These are phyloP conservation scores for Zapornia atra DNA, from an alignment of 2,113 vertebrate species.

Conservation along the genomic window DNA sequence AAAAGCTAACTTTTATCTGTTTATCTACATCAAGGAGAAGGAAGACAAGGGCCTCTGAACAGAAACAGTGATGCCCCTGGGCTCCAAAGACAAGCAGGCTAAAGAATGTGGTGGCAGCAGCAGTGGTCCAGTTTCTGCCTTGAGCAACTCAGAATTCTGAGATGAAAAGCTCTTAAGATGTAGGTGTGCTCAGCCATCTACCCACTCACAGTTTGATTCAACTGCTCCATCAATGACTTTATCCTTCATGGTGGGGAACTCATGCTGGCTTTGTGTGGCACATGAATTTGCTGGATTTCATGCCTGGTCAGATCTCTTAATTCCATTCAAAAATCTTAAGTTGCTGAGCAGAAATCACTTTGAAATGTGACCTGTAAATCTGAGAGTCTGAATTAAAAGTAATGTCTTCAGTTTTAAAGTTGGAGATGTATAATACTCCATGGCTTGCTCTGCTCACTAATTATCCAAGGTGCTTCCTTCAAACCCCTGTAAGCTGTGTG, in stretches of 20 bases:
- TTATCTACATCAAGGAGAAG: neutral
- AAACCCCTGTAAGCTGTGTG: neutral
- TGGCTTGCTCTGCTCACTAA: neutral
- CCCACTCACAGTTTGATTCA: neutral
- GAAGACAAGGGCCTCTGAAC: neutral
- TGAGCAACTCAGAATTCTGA: neutral
- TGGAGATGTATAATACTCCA: rapidly evolving
- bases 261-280: neutral
- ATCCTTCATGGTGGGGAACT: neutral
- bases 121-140: neutral
- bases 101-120: neutral
- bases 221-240: neutral
- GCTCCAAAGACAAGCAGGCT: neutral
- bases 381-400: neutral
- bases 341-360: neutral
- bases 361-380: neutral
- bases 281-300: neutral
- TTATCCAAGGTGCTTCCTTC: neutral
- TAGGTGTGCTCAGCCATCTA: neutral
- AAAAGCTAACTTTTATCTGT: neutral
- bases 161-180: neutral
- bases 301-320: neutral
- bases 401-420: neutral
- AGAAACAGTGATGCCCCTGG: neutral
- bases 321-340: neutral